Conservation (phyloP, 2,113 vertebrate genomes). For the Lycaon pictus region DNA sequence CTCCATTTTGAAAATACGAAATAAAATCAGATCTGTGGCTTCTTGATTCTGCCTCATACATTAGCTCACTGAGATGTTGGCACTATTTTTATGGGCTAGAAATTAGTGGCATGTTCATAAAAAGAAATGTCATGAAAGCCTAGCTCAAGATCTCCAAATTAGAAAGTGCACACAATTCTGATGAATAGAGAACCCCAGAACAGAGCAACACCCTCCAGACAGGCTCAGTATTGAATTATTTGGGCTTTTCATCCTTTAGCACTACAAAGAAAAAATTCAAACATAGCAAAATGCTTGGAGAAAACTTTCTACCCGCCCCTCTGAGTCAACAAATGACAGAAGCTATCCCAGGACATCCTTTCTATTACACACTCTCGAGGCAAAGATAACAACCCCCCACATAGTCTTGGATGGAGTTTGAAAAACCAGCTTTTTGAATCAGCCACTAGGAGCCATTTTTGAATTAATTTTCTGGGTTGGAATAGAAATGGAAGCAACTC, state of each 20-base stretch:
- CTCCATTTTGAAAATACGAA: constrained; percentile 39
- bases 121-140: not conserved
- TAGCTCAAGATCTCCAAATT: not conserved
- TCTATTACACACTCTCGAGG: not conserved
- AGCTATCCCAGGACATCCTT: constrained; percentile 40
- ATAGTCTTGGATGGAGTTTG: constrained; percentile 51
- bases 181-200: not conserved
- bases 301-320: not conserved
- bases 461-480: constrained; percentile 81
- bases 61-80: not conserved
- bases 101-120: not conserved
- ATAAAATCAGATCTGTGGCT: not conserved
- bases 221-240: rapidly evolving
- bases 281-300: not conserved
- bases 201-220: not conserved
- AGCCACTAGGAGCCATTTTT: constrained; percentile 78
- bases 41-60: not conserved
- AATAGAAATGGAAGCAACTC: constrained; percentile 77
- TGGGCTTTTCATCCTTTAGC: not conserved
- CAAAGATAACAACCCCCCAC: constrained; percentile 44
- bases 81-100: not conserved
- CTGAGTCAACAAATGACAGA: not conserved
- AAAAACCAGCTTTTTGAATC: constrained; percentile 73
- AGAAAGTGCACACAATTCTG: not conserved
- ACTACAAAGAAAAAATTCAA: not conserved